phyloP scores from a whole-genome alignment of 2,113 vertebrate genomes.

The sheep (Ovis aries) region ARS-UI_Ramb_v3.0 NC_056057.1:10387501-10388000 shows the following conservation, averaged over 20 bases:
- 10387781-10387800: not conserved
- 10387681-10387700: conserved; percentile 20
- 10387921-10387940: conserved; percentile 9
- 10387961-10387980: conserved; percentile 13
- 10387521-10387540: not conserved
- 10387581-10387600: not conserved
- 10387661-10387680: not conserved
- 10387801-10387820: not conserved
- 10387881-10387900: conserved; percentile 9
- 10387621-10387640: not conserved
- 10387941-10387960: conserved; percentile 32
- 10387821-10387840: not conserved
- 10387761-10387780: not conserved
- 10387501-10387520: conserved; percentile 2
- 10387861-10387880: not conserved
- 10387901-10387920: conserved; percentile 38
- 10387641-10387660: conserved; percentile 9
- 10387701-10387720: not conserved
- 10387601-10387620: conserved; percentile 12
- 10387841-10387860: not conserved
- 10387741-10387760: not conserved
- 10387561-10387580: not conserved
- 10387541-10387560: not conserved
- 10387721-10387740: conserved; percentile 25
- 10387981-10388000: not conserved